phyloP scores from a whole-genome alignment of 2,797 vertebrate genomes.

The Benthosema pterotum region DNA sequence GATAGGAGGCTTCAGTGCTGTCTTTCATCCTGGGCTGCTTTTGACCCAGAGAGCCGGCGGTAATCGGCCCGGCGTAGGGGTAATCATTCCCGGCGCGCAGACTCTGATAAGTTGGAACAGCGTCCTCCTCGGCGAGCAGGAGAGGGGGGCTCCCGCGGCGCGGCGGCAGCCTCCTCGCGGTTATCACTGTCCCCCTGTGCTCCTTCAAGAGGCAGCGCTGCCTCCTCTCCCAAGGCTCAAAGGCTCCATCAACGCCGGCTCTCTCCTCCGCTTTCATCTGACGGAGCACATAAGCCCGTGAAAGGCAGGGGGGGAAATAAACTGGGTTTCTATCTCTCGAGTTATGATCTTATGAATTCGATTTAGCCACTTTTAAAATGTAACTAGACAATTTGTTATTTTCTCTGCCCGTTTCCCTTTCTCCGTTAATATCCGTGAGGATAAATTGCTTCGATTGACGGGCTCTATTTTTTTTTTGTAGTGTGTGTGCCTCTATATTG shows the following conservation, averaged over 20 bases:
- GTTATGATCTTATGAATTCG: conserved; percentile 95
- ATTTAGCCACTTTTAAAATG: conserved; percentile 92
- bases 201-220: conserved; percentile 91
- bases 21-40: conserved; percentile 95
- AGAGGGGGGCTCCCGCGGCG: conserved; percentile 82
- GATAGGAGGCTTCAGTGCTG: conserved; percentile 92
- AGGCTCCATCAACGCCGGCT: conserved; percentile 90
- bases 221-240: conserved; percentile 83
- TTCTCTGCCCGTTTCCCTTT: conserved; percentile 69
- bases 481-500: conserved; percentile 59
- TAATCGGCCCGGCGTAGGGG: conserved; percentile 96
- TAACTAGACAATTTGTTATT: conserved; percentile 82
- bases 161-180: conserved; percentile 83
- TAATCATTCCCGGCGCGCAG: conserved; percentile 97
- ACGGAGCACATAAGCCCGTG: conserved; percentile 93
- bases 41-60: conserved; percentile 90
- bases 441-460: conserved; percentile 81
- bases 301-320: conserved; percentile 82
- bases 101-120: conserved; percentile 98
- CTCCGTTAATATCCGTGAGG: conserved; percentile 78
- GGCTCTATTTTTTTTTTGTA: conserved; percentile 59
- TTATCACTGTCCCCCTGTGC: conserved; percentile 89
- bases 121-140: conserved; percentile 89
- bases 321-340: conserved; percentile 90
- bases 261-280: conserved; percentile 96